Percentiles rank a stretch among this genome's conserved stretches.
Evolutionary conservation across 2,797 vertebrate genomes (phyloP).

Genomic region (Oryzias sinensis): DNA sequence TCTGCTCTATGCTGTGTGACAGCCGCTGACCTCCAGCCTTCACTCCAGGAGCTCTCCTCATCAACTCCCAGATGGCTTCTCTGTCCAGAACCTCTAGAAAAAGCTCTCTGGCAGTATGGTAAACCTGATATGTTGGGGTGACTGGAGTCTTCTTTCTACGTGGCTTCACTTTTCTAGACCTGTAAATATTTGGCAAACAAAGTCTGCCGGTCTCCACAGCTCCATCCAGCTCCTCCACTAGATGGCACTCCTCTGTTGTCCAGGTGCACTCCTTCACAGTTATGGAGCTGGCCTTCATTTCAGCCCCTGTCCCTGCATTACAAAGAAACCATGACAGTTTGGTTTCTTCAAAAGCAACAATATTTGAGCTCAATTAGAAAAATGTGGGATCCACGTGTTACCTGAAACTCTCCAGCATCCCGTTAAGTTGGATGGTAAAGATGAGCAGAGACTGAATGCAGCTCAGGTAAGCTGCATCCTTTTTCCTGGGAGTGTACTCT

Average conservation of each 20-base stretch:
- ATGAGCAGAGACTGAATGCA: not conserved
- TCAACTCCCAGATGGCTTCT: conserved; percentile 53
- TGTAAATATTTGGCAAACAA: conserved; percentile 70
- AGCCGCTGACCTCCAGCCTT: conserved; percentile 18
- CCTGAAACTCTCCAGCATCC: not conserved
- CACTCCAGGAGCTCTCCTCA: conserved; percentile 37
- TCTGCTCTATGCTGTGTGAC: conserved; percentile 37
- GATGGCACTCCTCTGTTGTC: conserved; percentile 69
- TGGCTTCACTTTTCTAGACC: conserved; percentile 53
- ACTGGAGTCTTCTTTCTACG: conserved; percentile 28
- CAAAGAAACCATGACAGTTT: conserved; percentile 1
- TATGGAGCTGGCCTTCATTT: conserved; percentile 67
- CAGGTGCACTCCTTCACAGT: conserved; percentile 63
- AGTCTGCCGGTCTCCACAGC: conserved; percentile 33
- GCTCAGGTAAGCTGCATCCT: not conserved
- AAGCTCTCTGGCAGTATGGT: conserved; percentile 58
- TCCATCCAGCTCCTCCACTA: conserved; percentile 32
- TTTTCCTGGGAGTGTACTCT: conserved; percentile 12
- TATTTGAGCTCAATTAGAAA: conserved; percentile 11
- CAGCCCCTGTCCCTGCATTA: conserved; percentile 1
- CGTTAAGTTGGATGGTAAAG: not conserved
- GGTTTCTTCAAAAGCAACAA: not conserved
- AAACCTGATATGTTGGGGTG: conserved; percentile 46
- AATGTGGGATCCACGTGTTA: not conserved
- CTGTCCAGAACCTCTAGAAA: conserved; percentile 63